Conservation (phyloP, 1,140 invertebrate species). For the Phthorimaea operculella region DNA sequence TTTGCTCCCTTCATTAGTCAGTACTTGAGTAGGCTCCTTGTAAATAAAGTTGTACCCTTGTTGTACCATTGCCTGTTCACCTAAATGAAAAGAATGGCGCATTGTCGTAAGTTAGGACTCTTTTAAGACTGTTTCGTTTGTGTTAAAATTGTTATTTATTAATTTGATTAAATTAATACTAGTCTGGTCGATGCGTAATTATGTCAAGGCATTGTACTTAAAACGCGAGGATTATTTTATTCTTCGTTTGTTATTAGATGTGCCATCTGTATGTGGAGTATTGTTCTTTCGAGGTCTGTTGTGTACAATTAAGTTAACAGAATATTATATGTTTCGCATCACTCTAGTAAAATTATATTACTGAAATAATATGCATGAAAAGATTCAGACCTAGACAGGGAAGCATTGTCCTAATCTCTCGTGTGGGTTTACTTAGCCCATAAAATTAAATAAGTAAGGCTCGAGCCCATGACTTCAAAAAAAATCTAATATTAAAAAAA, state of each 20-base stretch:
- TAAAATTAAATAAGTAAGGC: no score
- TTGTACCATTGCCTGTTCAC: slow-evolving; percentile 12
- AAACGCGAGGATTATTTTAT: slow-evolving; percentile 5
- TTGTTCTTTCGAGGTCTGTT: background rate
- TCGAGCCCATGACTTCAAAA: no score
- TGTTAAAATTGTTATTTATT: slow-evolving; percentile 54
- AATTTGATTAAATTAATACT: slow-evolving; percentile 44
- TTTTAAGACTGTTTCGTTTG: slow-evolving; percentile 46
- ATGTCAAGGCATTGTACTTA: slow-evolving; percentile 28
- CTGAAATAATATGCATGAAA: no score
- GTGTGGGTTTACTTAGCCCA: no score
- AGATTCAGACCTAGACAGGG: no score
- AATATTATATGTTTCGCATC: no score
- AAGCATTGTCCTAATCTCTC: no score
- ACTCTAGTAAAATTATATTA: no score
- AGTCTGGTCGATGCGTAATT: slow-evolving; percentile 35
- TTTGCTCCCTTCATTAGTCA: slow-evolving; percentile 31
- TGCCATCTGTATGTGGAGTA: slow-evolving; percentile 1
- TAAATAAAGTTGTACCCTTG: slow-evolving; percentile 18
- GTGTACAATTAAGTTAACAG: background rate
- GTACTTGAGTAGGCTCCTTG: slow-evolving; percentile 18
- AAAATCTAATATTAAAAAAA: no score
- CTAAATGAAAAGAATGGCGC: slow-evolving; percentile 10
- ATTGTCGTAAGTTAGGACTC: slow-evolving; percentile 19
- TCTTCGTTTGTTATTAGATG: background rate